phyloP scores from a whole-genome alignment of 2,113 vertebrate species.

The Amblyornis subalaris region DNA sequence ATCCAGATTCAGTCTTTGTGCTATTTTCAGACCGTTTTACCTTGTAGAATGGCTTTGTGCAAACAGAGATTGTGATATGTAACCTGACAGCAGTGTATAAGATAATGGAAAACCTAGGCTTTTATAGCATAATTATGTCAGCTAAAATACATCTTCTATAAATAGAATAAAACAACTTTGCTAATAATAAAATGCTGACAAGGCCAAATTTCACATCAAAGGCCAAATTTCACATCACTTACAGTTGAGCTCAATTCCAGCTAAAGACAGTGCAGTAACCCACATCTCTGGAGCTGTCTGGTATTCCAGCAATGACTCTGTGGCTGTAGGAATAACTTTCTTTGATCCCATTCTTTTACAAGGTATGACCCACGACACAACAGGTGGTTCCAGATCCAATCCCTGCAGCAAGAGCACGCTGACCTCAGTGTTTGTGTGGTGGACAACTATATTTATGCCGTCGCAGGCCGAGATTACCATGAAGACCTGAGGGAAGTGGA shows the following conservation, averaged over 20 bases:
- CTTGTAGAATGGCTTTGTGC: not conserved
- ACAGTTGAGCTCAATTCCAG: slow-evolving; percentile 2
- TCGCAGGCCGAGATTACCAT: slow-evolving; percentile 92
- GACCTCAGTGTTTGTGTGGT: slow-evolving; percentile 91
- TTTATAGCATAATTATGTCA: slow-evolving; percentile 18
- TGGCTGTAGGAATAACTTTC: not conserved
- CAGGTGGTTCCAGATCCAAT: slow-evolving; percentile 88
- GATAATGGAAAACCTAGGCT: not conserved
- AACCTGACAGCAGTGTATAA: not conserved
- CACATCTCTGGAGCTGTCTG: not conserved
- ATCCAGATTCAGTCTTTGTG: not conserved
- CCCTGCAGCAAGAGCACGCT: slow-evolving; percentile 88
- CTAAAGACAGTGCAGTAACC: not conserved
- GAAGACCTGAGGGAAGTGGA: slow-evolving; percentile 88
- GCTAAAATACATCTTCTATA: slow-evolving; percentile 25
- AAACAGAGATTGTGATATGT: not conserved
- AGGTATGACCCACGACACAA: slow-evolving; percentile 97
- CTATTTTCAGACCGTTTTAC: not conserved
- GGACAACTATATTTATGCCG: slow-evolving; percentile 85
- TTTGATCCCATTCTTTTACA: slow-evolving; percentile 8
- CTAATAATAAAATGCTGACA: slow-evolving; percentile 40
- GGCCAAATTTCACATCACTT: not conserved
- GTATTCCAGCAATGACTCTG: not conserved
- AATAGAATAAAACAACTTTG: slow-evolving; percentile 20
- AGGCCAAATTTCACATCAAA: not conserved